These are phyloP conservation scores for Aspidiotus destructor DNA, from an alignment of 2,888 invertebrate species.

Conservation along the genomic window DNA sequence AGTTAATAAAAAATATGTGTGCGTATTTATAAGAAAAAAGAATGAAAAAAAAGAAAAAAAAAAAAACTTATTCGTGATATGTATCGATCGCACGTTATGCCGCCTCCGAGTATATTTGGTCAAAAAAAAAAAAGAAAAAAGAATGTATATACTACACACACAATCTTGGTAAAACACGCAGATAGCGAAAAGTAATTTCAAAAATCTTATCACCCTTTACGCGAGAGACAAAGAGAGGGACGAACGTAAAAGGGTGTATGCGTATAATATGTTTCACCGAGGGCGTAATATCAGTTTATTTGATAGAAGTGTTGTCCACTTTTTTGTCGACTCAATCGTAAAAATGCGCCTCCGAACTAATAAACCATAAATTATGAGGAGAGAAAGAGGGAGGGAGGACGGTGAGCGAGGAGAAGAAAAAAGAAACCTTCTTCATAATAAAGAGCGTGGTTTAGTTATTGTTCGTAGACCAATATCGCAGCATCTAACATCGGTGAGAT, in stretches of 20 bases:
- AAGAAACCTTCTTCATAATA: too few species aligned
- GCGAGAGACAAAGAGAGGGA: conserved; percentile 6
- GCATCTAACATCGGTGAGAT: background rate
- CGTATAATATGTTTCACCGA: conserved; percentile 24
- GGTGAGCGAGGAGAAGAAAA: too few species aligned
- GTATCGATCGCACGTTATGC: conserved; percentile 17
- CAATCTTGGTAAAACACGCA: conserved; percentile 29
- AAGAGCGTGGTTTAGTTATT: too few species aligned
- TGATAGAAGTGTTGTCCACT: conserved; percentile 29
- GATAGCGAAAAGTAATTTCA: conserved; percentile 27
- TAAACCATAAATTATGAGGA: conserved; percentile 26
- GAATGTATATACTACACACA: conserved; percentile 10
- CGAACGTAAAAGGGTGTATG: conserved; percentile 15
- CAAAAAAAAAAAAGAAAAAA: conserved; percentile 14
- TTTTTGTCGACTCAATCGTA: conserved; percentile 24
- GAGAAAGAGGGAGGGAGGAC: too few species aligned
- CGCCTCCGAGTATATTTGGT: background rate
- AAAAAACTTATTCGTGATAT: background rate
- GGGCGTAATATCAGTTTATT: conserved; percentile 26
- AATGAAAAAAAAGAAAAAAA: too few species aligned
- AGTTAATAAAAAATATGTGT: too few species aligned
- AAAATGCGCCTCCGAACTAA: conserved; percentile 22
- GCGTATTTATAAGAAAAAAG: too few species aligned
- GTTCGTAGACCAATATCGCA: too few species aligned
- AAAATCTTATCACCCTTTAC: conserved; percentile 30